A percentile compares a stretch with the other conserved stretches of the same genome.
These are phyloP conservation scores for Trogon melanurus DNA, from an alignment of 2,113 vertebrate species.

Conservation along the genomic window DNA sequence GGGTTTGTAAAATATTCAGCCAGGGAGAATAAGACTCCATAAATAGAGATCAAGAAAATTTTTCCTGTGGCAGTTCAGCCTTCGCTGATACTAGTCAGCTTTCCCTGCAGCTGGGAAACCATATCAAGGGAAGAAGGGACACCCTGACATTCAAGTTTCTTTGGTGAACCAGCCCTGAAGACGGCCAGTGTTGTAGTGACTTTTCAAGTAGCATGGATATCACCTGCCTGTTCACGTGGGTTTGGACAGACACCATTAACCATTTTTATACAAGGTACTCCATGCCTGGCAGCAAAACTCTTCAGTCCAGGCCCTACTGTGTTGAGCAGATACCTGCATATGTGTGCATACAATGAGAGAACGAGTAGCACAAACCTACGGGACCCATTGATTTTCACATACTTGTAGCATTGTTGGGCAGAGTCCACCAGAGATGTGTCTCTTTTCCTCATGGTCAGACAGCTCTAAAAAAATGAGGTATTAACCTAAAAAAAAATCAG, in stretches of 20 bases:
- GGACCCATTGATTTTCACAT: background rate
- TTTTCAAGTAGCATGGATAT: background rate
- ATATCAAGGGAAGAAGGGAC: background rate
- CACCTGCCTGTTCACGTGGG: background rate
- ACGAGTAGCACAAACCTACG: background rate
- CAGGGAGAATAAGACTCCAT: background rate
- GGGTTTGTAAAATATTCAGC: background rate
- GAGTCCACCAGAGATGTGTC: background rate
- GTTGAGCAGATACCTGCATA: background rate
- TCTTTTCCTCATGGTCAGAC: background rate
- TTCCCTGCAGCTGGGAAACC: background rate
- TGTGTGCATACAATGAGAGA: background rate
- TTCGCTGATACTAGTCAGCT: background rate
- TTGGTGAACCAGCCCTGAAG: background rate
- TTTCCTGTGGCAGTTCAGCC: background rate
- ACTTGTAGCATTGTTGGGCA: accelerated
- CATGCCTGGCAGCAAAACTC: background rate
- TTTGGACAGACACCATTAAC: background rate
- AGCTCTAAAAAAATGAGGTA: background rate
- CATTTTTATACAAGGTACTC: background rate
- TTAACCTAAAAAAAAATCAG: background rate
- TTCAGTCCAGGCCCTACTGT: background rate
- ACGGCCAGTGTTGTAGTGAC: background rate
- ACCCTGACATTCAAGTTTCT: background rate
- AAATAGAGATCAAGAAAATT: background rate